phyloP scores from a whole-genome alignment of 2,113 vertebrate species.

The Perognathus longimembris region DNA sequence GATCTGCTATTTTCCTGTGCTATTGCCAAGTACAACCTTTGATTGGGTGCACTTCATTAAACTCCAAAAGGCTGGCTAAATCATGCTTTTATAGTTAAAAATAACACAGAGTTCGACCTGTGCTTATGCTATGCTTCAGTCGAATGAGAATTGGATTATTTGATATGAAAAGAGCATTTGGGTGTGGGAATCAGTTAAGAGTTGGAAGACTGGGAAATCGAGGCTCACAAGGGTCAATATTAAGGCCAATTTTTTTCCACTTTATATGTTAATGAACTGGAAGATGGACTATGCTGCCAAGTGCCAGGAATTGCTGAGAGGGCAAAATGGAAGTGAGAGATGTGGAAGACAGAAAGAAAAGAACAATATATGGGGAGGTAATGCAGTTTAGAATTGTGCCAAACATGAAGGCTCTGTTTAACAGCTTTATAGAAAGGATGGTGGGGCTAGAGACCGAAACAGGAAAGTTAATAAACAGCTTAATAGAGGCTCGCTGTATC shows the following conservation, averaged over 20 bases:
- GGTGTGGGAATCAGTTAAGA: constrained; percentile 54
- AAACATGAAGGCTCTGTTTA: background rate
- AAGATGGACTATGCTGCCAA: constrained; percentile 43
- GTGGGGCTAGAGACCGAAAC: constrained; percentile 52
- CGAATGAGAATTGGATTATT: constrained; percentile 62
- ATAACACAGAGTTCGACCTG: constrained; percentile 52
- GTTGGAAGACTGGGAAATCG: constrained; percentile 36
- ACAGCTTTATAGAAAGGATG: constrained; percentile 5
- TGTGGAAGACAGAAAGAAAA: background rate
- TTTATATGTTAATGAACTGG: constrained; percentile 60
- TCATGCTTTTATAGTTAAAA: constrained; percentile 56
- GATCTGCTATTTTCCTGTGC: background rate
- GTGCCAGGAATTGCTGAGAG: constrained; percentile 62
- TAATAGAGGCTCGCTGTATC: constrained; percentile 2
- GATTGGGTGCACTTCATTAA: constrained; percentile 47
- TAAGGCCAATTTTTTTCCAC: constrained; percentile 31
- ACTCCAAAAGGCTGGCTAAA: background rate
- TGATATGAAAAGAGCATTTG: constrained; percentile 43
- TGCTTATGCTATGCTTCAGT: background rate
- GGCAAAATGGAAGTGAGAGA: constrained; percentile 25
- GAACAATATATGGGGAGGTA: constrained; percentile 20
- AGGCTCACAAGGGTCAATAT: constrained; percentile 53
- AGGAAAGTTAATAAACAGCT: constrained; percentile 51
- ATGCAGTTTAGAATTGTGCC: background rate
- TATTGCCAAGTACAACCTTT: background rate